Base-by-base conservation (phyloP, 2,888 invertebrate species). In the Scelioninae gen. 1 region DNA sequence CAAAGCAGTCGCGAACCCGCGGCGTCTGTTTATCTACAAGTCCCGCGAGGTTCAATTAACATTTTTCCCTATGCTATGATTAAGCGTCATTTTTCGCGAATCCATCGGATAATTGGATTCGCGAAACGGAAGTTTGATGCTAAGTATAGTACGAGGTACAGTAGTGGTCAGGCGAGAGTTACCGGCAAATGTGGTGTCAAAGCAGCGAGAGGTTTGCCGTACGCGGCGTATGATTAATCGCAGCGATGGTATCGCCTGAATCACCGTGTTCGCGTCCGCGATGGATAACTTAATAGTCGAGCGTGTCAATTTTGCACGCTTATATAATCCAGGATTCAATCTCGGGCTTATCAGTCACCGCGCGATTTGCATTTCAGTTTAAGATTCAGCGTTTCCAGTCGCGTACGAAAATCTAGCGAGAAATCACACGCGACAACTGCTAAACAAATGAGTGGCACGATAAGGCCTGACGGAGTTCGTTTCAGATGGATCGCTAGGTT, bases 241-340 rank as follows among this genome's bases (percentile, higher is more conserved):
- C 34, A 49, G n/a, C n/a, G 74, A 66, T 80, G 55, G 62, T 74
- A 80, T 74, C 74, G 74, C 23, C 62, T 34, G 49, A n/a, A n/a
- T n/a, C 58, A 38, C 45, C 15, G 53, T 62, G 11, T 56, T 69
- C 65, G 69, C 65, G 40, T 55, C 63, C 47, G 63, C 47, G 69
- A 68, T 34, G 81, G 81, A 75, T 71, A 69, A 75, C 63, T 75
- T 75, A 69, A 81, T 75, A 74, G 80, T 23, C 56, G 15, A 45
- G 79, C 65, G 56, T 72, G 66, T 80, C 80, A 68, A 74, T 80
- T 68, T 74, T 51, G n/a, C 62, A 32, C 66, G 60, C 66, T 74
- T 66, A 53, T 68, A 53, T 74, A 74, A 74, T 69, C 66, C 51
- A 23, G 29, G 51, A 68, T 68, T 60, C 60, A 76, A 62, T 77